Conservation (phyloP, 2,113 vertebrate species). For the Anser brachyrhynchus region DNA sequence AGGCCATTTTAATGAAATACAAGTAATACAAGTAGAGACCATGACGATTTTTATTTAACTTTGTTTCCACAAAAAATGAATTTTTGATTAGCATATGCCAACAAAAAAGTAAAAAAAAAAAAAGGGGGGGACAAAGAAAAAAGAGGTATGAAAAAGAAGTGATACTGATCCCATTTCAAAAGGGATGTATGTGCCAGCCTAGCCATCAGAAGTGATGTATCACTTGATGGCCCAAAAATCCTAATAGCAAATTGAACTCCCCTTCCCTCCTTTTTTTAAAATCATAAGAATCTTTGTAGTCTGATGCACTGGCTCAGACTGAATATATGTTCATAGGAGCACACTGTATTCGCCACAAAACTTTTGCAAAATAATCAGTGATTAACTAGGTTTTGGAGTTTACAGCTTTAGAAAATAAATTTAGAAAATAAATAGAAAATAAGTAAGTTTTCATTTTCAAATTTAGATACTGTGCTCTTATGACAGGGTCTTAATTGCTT, state of each 20-base stretch:
- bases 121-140: conserved; percentile 47
- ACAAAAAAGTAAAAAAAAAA: conserved; percentile 71
- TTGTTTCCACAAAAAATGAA: conserved; percentile 56
- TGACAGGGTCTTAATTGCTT: conserved; percentile 46
- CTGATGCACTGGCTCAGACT: conserved; percentile 2
- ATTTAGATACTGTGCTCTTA: conserved; percentile 70
- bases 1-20: conserved; percentile 45
- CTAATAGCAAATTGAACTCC: background rate
- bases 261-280: conserved; percentile 18
- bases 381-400: background rate
- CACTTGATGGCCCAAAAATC: background rate
- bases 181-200: conserved; percentile 38
- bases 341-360: conserved; percentile 21
- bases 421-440: background rate
- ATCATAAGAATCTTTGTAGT: conserved; percentile 9
- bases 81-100: conserved; percentile 69
- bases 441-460: background rate
- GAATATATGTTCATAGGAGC: conserved; percentile 66
- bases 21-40: conserved; percentile 29
- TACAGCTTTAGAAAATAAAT: background rate
- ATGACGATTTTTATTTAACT: conserved; percentile 38
- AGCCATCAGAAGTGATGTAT: conserved; percentile 41
- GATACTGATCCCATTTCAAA: conserved; percentile 40
- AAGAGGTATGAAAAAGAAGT: conserved; percentile 42
- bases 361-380: background rate